Evolutionary conservation across 2,113 vertebrate genomes (phyloP), one percentile per base, ranked within the genome.

Genomic region (Colistium nudipinnis): DNA sequence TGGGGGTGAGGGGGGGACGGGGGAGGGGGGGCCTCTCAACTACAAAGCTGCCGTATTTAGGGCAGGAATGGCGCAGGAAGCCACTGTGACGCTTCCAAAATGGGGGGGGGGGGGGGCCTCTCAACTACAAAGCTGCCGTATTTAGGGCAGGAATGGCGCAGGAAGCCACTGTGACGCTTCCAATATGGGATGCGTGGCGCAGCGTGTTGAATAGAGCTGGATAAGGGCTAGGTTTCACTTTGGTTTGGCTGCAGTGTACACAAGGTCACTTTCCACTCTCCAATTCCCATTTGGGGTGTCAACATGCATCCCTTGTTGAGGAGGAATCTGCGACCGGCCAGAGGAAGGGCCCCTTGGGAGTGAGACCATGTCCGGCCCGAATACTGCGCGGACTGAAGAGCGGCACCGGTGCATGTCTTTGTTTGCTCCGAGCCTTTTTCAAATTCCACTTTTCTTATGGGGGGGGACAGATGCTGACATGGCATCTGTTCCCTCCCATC

Each of bases 21-120:
- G n/a, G n/a, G n/a, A n/a, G n/a, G n/a, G 53, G 59, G 44, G 57
- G 59, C 44, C 47, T 39, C 66, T 52, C 56, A 63, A 41, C 74
- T 59, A 67, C 67, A 70, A 70, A 75, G 51, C 65, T 69, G 70
- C 61, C 52, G 66, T 62, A 64, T 84, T 84, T 75, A 72, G 76
- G 44, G 68, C 38, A 73, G 63, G 73, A 79, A 54, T 66, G 60
- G 63, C 25, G 38, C 59, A 60, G 70, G 41, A 81, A 78, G 47
- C 59, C 70, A 24, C 24, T 17, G 19, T 30, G 75, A 72, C 35
- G 14, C 47, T 35, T 76, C 39, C 43, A 43, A 62, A 76, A 71
- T 38, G 63, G 54, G 39, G 47, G 75, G 66, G 72, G 53, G 74
- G 16, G 35, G 43, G 70, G 28, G 27, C 56, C 35, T 47, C 14